Evolutionary conservation across 2,888 invertebrate genomes (phyloP).

Genomic region (Aphelenchoides bicaudatus): DNA sequence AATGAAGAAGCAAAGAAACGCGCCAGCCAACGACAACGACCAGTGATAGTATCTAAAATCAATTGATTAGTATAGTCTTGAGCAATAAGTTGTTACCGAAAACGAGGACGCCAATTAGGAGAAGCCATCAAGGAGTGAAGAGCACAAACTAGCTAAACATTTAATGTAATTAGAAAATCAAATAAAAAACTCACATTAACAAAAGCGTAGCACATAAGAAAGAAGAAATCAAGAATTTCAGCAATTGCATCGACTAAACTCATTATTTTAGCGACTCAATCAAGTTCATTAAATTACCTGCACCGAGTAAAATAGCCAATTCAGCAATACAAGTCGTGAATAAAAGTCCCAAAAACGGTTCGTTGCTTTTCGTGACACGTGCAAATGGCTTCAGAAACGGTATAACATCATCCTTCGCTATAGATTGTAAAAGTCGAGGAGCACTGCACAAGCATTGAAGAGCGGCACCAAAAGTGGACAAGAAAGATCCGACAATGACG

Average conservation of each 20-base stretch:
- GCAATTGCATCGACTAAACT: slow-evolving; percentile 96
- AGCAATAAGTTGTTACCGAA: slow-evolving; percentile 98
- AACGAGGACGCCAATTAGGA: slow-evolving; percentile 97
- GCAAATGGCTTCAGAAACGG: slow-evolving; percentile 90
- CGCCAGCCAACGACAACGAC: slow-evolving; percentile 80
- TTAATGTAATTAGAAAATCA: no score
- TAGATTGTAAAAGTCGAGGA: slow-evolving; percentile 75
- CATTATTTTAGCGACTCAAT: no score
- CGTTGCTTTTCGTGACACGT: slow-evolving; percentile 87
- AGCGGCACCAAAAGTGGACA: slow-evolving; percentile 95
- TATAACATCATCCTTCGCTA: slow-evolving; percentile 93
- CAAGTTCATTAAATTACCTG: no score
- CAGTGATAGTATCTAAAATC: slow-evolving; percentile 57
- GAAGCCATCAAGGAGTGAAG: slow-evolving; percentile 86
- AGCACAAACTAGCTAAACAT: slow-evolving; percentile 95
- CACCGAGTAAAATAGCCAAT: slow-evolving; percentile 77
- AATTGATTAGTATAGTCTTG: slow-evolving; percentile 70
- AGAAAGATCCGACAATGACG: slow-evolving; percentile 90
- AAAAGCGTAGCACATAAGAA: slow-evolving; percentile 99
- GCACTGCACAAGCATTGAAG: slow-evolving; percentile 77
- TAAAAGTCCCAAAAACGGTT: slow-evolving; percentile 88
- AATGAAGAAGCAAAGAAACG: slow-evolving; percentile 84
- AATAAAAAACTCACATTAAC: no score
- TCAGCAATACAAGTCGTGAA: slow-evolving; percentile 72
- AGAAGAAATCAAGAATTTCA: slow-evolving; percentile 76